These are phyloP conservation scores for Trichonephila inaurata DNA, from an alignment of 1,140 invertebrate species.

Conservation along the genomic window DNA sequence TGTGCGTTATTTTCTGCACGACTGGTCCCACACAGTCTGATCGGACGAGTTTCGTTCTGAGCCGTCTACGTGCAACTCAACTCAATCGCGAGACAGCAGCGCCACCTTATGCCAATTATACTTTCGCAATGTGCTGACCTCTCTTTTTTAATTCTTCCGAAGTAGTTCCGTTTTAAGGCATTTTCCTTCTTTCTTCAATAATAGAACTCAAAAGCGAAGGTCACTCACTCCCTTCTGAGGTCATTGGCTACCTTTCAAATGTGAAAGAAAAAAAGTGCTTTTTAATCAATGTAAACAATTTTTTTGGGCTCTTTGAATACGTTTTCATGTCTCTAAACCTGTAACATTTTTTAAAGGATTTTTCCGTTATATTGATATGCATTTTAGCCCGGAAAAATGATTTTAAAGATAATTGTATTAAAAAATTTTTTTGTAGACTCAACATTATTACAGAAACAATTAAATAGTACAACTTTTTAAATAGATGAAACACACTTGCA, in stretches of 20 bases:
- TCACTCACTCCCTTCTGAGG: conserved; percentile 30
- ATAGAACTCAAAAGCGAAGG: conserved; percentile 36
- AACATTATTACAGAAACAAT: too few species aligned
- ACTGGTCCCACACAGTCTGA: conserved; percentile 44
- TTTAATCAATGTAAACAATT: too few species aligned
- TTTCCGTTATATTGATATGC: too few species aligned
- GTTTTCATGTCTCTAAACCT: too few species aligned
- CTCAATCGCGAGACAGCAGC: conserved; percentile 11
- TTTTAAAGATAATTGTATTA: too few species aligned
- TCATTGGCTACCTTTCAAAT: conserved; percentile 5
- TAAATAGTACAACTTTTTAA: too few species aligned
- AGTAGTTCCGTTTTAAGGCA: conserved; percentile 38
- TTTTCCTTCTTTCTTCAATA: conserved; percentile 38
- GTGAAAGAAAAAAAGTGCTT: background rate
- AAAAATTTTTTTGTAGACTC: too few species aligned
- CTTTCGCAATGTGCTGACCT: conserved; percentile 25
- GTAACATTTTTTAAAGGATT: too few species aligned
- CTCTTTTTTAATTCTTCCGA: conserved; percentile 28
- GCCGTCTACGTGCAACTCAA: conserved; percentile 28
- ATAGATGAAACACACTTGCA: too few species aligned
- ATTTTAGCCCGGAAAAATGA: too few species aligned
- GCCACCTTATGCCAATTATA: background rate
- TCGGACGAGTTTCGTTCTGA: conserved; percentile 27
- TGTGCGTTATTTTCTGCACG: conserved; percentile 64
- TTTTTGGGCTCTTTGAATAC: too few species aligned